Conservation (phyloP, 2,888 invertebrate genomes). For the Acrocyrtus sp. region DNA sequence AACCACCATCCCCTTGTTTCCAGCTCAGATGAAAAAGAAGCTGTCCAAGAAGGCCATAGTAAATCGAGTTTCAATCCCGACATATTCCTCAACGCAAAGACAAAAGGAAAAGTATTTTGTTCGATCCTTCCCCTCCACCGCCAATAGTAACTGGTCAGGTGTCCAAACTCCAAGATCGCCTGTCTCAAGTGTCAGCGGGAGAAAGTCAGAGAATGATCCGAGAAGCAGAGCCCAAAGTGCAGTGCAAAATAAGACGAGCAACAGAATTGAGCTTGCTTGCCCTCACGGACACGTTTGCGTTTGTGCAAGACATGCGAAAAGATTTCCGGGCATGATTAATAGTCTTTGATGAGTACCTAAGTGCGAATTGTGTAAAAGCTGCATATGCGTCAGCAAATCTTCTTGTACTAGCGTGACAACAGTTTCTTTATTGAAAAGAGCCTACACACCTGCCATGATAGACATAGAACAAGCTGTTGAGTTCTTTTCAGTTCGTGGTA, state of each 20-base stretch:
- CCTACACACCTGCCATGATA: not conserved
- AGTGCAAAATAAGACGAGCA: conserved; percentile 1
- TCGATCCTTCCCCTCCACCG: not conserved
- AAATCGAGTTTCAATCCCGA: conserved; percentile 56
- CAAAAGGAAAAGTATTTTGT: conserved; percentile 51
- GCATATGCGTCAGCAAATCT: not conserved
- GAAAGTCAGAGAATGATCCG: not conserved
- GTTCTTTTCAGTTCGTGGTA: not conserved
- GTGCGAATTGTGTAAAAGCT: not conserved
- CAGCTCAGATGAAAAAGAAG: conserved; percentile 25
- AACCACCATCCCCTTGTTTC: conserved; percentile 11
- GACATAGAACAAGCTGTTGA: not conserved
- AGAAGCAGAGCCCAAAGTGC: conserved; percentile 4
- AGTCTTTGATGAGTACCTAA: not conserved
- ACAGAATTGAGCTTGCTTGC: not conserved
- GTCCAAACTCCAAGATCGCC: conserved; percentile 13
- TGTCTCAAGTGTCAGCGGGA: not conserved
- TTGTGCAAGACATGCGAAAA: conserved; percentile 56
- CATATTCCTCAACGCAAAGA: conserved; percentile 52
- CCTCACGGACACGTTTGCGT: conserved; percentile 35
- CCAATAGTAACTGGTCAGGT: conserved; percentile 1
- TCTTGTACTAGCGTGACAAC: not conserved
- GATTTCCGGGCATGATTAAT: conserved; percentile 40
- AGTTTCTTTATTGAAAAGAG: not conserved
- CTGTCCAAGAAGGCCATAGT: conserved; percentile 55